Base-by-base conservation (phyloP, 2,797 vertebrate species). In the Sebastes itinus region DNA sequence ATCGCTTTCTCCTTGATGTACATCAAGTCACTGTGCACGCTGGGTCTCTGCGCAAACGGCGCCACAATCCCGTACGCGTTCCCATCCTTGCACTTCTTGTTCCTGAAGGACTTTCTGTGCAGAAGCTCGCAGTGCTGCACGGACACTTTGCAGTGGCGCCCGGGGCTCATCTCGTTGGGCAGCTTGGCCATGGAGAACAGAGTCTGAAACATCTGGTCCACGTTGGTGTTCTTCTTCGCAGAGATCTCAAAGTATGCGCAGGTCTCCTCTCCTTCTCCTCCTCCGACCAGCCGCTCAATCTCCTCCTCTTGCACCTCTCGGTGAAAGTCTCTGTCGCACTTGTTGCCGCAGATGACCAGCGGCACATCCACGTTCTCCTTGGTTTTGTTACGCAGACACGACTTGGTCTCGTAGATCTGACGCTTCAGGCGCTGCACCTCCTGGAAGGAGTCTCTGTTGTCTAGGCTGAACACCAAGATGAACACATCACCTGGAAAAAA, bases 21-120 rank as follows among this genome's bases (percentile, higher is more conserved):
- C 97, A 97, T 96, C 87, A 99, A 96, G 96, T 99, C 99, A 60
- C 98, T 99, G 95, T 99, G 98, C 87, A 99, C 97, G 74, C 98
- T 99, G 8, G 98, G 98, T 49, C 98, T 92, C 61, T 97, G 96
- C 61, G 98, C 99, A 9, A 97, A 99, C 20, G 98, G 98, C 2
- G 97, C 97, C 88, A 99, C 96, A 42, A 99, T 94, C 75, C 98
- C 98, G 0, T 98, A 98, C 1, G 98, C 98, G 67, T 97, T 97
- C 2, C 96, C 96, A 0, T 95, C 88, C 16, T 97, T 97, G 0
- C 96, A 96, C 88, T 97, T 97, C 89, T 97, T 97, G 91, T 75
- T 95, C 52, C 96, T 95, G 89, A 98, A 92, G 0, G 96, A 96
- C 85, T 99, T 99, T 86, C 97, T 96, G 86, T 97, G 97, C 64